Base-by-base conservation (phyloP, 1,140 invertebrate species). In the Pectinophora gossypiella region DNA sequence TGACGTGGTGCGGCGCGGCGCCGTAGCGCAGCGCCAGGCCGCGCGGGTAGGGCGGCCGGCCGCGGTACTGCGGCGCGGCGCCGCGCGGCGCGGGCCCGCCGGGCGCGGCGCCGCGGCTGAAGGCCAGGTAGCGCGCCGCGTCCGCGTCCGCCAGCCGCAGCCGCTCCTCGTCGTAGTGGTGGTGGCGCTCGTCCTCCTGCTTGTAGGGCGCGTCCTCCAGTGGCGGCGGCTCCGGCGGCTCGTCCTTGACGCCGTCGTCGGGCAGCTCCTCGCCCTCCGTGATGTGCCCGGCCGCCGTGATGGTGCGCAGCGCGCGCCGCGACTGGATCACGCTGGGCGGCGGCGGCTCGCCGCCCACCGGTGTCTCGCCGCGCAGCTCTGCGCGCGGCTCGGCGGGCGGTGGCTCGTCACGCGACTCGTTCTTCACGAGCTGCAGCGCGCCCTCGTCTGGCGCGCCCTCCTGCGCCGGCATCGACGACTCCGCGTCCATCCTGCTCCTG, bases 251-350 rank as follows among this genome's bases (percentile, higher is more conserved):
- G 19, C 68, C 68, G 5, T 85, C 80, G 44, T 84, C 80, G 53
- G 65, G 53, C 7, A 64, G 38, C 9, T 90, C 89, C 1, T 57
- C 61, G 1, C 86, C 56, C 0, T 78, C 76, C 0, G 90, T 91
- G 40, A 91, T 91, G 56, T 91, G 90, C 1, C 90, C 90, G 6
- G 90, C 84, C 2, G 90, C 88, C 3, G 90, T 91, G 46, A 91
- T 92, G 2, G 90, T 91, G n/a, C 90, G 78, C 13, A 91, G 83
- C 22, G 88, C 86, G 22, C 89, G 82, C 18, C 89, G 85, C 15
- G 87, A 86, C 54, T 91, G 91, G 9, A 92, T 90, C 3, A 89
- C 78, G 43, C 72, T 71, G 38, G 58, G 47, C 23, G 49, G 51
- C 57, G 9, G 35, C 1, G 35, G 23, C 0, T 48, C 49, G 18